Conservation (phyloP, 2,888 invertebrate species). For the Meliscaeva auricollis region DNA sequence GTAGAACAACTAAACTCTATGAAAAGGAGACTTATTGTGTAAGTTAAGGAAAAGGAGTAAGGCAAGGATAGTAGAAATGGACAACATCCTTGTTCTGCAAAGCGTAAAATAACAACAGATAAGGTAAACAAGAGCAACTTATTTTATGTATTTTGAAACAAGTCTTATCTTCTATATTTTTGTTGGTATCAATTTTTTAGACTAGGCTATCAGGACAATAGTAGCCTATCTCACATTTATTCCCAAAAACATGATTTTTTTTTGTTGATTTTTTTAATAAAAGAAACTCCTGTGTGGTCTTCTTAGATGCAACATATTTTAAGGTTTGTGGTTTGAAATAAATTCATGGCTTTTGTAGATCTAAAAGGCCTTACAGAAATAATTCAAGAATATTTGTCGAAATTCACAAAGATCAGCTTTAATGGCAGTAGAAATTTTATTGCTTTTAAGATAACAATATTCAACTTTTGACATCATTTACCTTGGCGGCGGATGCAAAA, state of each 20-base stretch:
- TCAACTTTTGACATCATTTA: no score
- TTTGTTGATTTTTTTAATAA: no score
- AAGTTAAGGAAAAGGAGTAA: background rate
- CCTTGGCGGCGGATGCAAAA: no score
- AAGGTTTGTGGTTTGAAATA: background rate
- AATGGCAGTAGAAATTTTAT: no score
- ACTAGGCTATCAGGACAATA: background rate
- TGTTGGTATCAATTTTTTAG: background rate
- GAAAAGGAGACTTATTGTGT: background rate
- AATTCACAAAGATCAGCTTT: no score
- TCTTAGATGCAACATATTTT: background rate
- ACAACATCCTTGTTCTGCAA: slow-evolving; percentile 1
- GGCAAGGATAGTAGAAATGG: background rate
- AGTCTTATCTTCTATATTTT: background rate
- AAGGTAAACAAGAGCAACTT: slow-evolving; percentile 34
- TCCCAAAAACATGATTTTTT: background rate
- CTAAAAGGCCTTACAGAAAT: no score
- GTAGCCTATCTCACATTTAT: background rate
- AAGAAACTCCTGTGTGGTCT: background rate
- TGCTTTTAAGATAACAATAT: no score
- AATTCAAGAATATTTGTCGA: no score
- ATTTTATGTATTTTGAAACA: background rate
- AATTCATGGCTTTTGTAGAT: background rate
- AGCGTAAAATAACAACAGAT: slow-evolving; percentile 27
- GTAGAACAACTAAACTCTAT: slow-evolving; percentile 8